A percentile compares a stretch with the other conserved stretches of the same genome.
These are phyloP conservation scores for Rhinolophus ferrumequinum DNA, from an alignment of 2,113 vertebrate species.

Conservation along the genomic window DNA sequence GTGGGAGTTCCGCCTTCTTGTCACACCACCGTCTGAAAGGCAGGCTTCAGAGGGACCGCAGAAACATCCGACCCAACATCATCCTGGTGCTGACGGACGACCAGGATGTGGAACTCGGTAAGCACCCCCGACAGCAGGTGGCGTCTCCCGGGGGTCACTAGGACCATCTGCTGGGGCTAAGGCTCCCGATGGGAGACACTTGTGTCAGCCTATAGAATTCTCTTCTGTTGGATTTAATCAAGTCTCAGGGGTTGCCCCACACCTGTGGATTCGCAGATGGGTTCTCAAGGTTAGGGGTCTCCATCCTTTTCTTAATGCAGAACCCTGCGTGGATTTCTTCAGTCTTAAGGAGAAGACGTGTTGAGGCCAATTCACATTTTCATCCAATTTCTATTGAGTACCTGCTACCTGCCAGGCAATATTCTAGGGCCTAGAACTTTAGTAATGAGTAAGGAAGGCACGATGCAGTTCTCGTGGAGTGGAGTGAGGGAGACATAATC, in stretches of 20 bases:
- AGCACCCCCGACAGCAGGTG: conserved; percentile 44
- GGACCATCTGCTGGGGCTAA: neutral
- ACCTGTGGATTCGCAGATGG: neutral
- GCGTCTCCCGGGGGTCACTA: accelerated
- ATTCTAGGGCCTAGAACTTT: neutral
- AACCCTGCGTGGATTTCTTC: neutral
- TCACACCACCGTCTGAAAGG: conserved; percentile 92
- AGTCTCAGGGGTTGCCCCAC: neutral
- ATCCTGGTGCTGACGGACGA: conserved; percentile 97
- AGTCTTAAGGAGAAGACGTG: neutral
- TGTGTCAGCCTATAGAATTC: accelerated
- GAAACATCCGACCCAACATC: conserved; percentile 98
- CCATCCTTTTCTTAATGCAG: neutral
- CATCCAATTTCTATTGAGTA: neutral
- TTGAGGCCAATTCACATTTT: neutral
- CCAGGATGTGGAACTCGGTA: conserved; percentile 97
- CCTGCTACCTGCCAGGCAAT: neutral
- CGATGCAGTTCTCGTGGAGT: accelerated
- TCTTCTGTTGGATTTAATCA: accelerated
- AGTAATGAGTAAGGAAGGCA: neutral
- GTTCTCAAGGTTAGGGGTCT: neutral
- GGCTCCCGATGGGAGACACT: accelerated
- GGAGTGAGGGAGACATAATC: neutral
- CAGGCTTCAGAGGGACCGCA: conserved; percentile 94
- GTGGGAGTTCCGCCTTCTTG: conserved; percentile 87